A percentile compares a stretch with the other conserved stretches of the same genome.
phyloP scores from a whole-genome alignment of 2,888 invertebrate species.

The Hermodice carunculata region DNA sequence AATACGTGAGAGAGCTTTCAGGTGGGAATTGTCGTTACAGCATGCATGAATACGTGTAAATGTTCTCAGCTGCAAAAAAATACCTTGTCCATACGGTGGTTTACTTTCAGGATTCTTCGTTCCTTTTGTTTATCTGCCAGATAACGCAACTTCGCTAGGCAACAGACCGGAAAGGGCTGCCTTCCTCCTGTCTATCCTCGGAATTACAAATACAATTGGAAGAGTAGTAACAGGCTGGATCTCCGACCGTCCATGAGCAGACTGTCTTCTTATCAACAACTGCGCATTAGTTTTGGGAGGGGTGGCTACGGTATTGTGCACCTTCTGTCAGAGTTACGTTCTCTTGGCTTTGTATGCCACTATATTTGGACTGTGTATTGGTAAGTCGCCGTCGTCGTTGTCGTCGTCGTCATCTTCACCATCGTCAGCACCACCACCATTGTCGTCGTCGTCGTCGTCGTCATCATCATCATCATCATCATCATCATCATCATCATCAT shows the following conservation, averaged over 20 bases:
- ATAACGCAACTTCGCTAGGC: constrained; percentile 73
- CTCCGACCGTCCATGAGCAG: constrained; percentile 83
- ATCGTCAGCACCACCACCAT: too few species aligned
- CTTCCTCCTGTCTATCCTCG: constrained; percentile 86
- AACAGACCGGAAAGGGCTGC: constrained; percentile 71
- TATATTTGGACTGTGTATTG: constrained; percentile 90
- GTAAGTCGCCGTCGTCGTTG: too few species aligned
- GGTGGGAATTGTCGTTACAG: too few species aligned
- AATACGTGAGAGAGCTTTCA: too few species aligned
- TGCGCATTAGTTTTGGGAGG: constrained; percentile 91
- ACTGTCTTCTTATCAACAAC: constrained; percentile 91
- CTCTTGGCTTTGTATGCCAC: constrained; percentile 85
- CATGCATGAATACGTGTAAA: too few species aligned
- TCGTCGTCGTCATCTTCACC: too few species aligned
- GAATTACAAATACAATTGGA: constrained; percentile 91
- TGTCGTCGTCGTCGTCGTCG: too few species aligned
- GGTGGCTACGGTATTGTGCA: constrained; percentile 85
- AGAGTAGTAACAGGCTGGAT: constrained; percentile 73
- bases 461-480: too few species aligned
- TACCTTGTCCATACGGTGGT: too few species aligned
- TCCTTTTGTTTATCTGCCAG: constrained; percentile 88
- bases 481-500: too few species aligned
- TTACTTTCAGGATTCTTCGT: constrained; percentile 83
- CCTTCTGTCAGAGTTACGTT: constrained; percentile 73
- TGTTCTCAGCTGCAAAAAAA: too few species aligned